These are phyloP conservation scores for Drosophila nannoptera DNA, from an alignment of 1,140 invertebrate species.

Conservation along the genomic window DNA sequence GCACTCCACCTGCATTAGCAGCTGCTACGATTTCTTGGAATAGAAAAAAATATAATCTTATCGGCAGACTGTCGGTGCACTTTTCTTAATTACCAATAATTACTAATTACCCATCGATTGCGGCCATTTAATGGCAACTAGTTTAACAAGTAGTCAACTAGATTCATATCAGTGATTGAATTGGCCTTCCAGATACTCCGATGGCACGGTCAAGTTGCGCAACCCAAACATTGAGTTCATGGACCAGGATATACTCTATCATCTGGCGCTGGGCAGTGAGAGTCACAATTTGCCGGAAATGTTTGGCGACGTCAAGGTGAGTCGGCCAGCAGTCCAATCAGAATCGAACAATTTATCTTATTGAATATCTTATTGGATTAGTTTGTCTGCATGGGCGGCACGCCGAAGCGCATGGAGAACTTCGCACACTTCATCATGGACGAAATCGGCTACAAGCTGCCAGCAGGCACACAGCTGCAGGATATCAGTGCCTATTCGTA, in stretches of 20 bases:
- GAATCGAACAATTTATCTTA: constrained; percentile 8
- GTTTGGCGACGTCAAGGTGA: constrained; percentile 97
- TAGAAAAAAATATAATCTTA: background rate
- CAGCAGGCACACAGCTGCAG: constrained; percentile 89
- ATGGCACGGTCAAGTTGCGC: constrained; percentile 89
- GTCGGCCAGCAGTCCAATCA: constrained; percentile 13
- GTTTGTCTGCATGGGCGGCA: constrained; percentile 99
- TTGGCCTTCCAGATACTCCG: constrained; percentile 83
- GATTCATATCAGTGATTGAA: too few relatives aligned
- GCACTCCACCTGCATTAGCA: too few relatives aligned
- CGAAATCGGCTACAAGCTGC: constrained; percentile 93
- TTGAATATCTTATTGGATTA: constrained; percentile 77
- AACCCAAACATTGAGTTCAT: constrained; percentile 94
- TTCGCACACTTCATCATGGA: constrained; percentile 95
- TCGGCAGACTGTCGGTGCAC: background rate
- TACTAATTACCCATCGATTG: background rate
- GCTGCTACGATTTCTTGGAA: constrained; percentile 1
- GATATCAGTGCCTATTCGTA: constrained; percentile 96
- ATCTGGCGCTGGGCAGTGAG: constrained; percentile 93
- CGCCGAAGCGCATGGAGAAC: constrained; percentile 94
- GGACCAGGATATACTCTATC: constrained; percentile 97
- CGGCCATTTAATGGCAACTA: too few relatives aligned
- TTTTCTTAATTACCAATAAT: background rate
- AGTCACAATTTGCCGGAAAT: constrained; percentile 96
- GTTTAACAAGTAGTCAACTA: too few relatives aligned